These are phyloP conservation scores for Halocynthia roretzi DNA, from an alignment of 23 tunicate genomes.

Conservation along the genomic window DNA sequence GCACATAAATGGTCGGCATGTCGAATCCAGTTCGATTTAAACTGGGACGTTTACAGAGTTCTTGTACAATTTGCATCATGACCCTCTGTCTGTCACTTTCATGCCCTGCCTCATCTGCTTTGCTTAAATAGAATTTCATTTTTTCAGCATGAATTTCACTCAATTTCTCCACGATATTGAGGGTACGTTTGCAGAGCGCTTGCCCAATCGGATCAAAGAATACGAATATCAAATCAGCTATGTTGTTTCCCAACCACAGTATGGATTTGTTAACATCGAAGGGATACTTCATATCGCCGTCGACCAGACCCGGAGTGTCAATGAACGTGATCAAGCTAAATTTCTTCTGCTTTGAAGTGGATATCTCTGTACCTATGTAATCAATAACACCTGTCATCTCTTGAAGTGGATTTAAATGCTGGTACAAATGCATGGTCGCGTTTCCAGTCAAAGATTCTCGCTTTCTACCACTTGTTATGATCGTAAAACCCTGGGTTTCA, in stretches of 20 bases:
- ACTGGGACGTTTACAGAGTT: slow-evolving; percentile 86
- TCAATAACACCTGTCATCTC: slow-evolving; percentile 73
- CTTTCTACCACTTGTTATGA: slow-evolving; percentile 89
- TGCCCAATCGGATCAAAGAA: slow-evolving; percentile 98
- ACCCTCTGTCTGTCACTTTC: slow-evolving; percentile 99
- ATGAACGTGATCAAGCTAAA: slow-evolving; percentile 71
- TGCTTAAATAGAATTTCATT: slow-evolving; percentile 86
- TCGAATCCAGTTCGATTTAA: slow-evolving; percentile 87
- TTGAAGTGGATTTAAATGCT: slow-evolving; percentile 84
- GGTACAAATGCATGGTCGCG: slow-evolving; percentile 85
- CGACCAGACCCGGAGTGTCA: slow-evolving; percentile 96
- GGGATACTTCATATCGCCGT: slow-evolving; percentile 99
- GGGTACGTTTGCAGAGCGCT: slow-evolving; percentile 95
- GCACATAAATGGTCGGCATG: slow-evolving; percentile 94
- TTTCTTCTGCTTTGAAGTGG: slow-evolving; percentile 87
- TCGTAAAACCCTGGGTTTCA: slow-evolving; percentile 97
- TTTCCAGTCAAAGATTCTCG: slow-evolving; percentile 95
- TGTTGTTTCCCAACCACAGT: slow-evolving; percentile 83
- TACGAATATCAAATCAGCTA: slow-evolving; percentile 84
- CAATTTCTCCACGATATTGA: slow-evolving; percentile 79
- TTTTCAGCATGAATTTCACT: slow-evolving; percentile 78
- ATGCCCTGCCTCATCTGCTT: slow-evolving; percentile 98
- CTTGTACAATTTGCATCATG: slow-evolving; percentile 99
- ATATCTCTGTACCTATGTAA: slow-evolving; percentile 68
- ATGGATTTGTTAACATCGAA: slow-evolving; percentile 92